Conservation (phyloP, 1,140 invertebrate species). For the Pteromalus puparum region DNA sequence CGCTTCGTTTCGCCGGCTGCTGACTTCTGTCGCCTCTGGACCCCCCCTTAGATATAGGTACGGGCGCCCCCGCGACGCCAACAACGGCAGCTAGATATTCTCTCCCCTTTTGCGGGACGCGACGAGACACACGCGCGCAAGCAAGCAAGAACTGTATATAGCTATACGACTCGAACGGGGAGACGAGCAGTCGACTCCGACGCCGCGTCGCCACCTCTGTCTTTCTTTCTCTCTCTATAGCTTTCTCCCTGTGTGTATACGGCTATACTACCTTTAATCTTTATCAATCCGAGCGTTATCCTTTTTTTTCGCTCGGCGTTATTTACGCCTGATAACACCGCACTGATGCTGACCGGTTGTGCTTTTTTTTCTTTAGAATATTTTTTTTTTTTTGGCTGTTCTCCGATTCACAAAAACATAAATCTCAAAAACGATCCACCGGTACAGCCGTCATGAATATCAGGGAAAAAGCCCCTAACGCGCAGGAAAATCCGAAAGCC, state of each 20-base stretch:
- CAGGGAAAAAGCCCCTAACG: neutral
- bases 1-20: slow-evolving; percentile 73
- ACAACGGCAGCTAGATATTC: neutral
- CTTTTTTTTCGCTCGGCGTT: slow-evolving; percentile 58
- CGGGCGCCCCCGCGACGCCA: slow-evolving; percentile 62
- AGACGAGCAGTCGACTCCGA: slow-evolving; percentile 3
- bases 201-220: slow-evolving; percentile 65
- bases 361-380: neutral
- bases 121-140: neutral
- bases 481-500: neutral
- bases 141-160: too few species aligned
- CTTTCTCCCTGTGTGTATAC: slow-evolving; percentile 34
- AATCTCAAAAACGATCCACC: neutral
- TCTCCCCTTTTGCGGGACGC: neutral
- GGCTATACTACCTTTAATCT: slow-evolving; percentile 73
- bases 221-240: too few species aligned
- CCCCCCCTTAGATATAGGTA: slow-evolving; percentile 59
- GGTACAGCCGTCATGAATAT: neutral
- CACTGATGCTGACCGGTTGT: neutral
- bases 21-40: slow-evolving; percentile 73
- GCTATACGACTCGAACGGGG: neutral
- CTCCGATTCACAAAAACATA: neutral
- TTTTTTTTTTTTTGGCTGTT: too few species aligned
- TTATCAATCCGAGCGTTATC: slow-evolving; percentile 71
- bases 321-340: slow-evolving; percentile 72